Percentiles rank a stretch among this genome's conserved stretches.
Conservation (phyloP, 2,888 invertebrate genomes). For the Polydrusus cervinus region DNA sequence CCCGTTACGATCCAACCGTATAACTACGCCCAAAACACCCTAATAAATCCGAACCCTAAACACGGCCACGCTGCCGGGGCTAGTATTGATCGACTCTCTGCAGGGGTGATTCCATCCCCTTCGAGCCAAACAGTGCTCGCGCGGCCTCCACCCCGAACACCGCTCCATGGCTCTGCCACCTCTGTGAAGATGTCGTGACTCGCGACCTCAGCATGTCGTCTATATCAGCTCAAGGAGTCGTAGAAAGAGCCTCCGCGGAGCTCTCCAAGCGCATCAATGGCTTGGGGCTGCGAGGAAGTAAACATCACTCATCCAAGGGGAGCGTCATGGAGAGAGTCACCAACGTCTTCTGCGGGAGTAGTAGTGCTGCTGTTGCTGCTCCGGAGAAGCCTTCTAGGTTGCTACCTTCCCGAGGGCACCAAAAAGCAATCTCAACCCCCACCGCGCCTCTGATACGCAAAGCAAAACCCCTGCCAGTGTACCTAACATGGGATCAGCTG, state of each 20-base stretch:
- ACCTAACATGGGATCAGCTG: constrained; percentile 82
- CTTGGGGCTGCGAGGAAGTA: constrained; percentile 72
- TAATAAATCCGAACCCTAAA: constrained; percentile 28
- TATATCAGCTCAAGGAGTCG: constrained; percentile 82
- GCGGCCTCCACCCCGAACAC: constrained; percentile 15
- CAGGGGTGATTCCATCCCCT: constrained; percentile 38
- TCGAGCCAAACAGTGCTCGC: constrained; percentile 33
- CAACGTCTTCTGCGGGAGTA: constrained; percentile 86
- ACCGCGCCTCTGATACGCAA: constrained; percentile 58
- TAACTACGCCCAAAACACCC: neutral
- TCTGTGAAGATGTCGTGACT: constrained; percentile 39
- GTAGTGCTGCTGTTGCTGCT: constrained; percentile 67
- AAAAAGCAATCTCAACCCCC: constrained; percentile 32
- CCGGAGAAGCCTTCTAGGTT: constrained; percentile 73
- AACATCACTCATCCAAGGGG: constrained; percentile 71
- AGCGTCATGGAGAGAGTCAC: constrained; percentile 92
- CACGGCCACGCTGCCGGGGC: constrained; percentile 38
- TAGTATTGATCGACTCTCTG: constrained; percentile 26
- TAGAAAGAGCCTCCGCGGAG: constrained; percentile 93
- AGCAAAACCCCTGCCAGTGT: constrained; percentile 74
- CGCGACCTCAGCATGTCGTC: constrained; percentile 49
- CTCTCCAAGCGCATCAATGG: constrained; percentile 92
- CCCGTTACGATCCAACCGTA: neutral
- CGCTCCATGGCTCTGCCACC: constrained; percentile 21
- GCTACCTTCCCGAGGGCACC: constrained; percentile 62